phyloP scores from a whole-genome alignment of 2,113 vertebrate species.

The Tylochromis polylepis region DNA sequence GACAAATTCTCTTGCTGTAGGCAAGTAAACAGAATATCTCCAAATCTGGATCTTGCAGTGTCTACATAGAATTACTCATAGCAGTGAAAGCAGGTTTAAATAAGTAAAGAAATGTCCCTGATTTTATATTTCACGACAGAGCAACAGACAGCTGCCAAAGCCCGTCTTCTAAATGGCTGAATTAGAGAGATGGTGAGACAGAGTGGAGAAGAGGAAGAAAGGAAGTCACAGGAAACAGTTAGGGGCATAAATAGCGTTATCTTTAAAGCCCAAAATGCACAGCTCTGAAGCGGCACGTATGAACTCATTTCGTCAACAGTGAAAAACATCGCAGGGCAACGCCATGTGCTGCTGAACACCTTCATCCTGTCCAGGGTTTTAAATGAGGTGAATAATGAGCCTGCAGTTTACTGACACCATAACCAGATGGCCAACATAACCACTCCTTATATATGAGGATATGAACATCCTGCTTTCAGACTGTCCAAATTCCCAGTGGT shows the following conservation, averaged over 20 bases:
- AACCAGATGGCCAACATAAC: neutral
- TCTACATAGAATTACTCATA: neutral
- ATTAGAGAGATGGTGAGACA: neutral
- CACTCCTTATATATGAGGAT: neutral
- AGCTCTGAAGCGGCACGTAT: neutral
- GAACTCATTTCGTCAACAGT: neutral
- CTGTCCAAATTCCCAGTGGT: neutral
- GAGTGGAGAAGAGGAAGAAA: neutral
- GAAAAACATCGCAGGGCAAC: neutral
- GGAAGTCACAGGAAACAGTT: neutral
- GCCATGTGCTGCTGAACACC: neutral
- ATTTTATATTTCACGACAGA: neutral
- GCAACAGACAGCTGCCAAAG: constrained; percentile 11
- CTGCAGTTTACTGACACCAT: neutral
- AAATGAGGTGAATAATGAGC: neutral
- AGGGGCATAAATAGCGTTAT: neutral
- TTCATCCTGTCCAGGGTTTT: neutral
- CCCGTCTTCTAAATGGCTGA: neutral
- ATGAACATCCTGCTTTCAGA: neutral
- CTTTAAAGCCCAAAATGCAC: neutral
- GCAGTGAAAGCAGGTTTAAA: neutral
- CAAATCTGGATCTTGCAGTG: neutral
- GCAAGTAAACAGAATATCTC: neutral
- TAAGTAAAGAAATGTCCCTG: neutral
- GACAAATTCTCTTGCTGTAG: neutral